phyloP scores from a whole-genome alignment of 53 echinoderm and acorn worm species.

The Henricia sp. region DNA sequence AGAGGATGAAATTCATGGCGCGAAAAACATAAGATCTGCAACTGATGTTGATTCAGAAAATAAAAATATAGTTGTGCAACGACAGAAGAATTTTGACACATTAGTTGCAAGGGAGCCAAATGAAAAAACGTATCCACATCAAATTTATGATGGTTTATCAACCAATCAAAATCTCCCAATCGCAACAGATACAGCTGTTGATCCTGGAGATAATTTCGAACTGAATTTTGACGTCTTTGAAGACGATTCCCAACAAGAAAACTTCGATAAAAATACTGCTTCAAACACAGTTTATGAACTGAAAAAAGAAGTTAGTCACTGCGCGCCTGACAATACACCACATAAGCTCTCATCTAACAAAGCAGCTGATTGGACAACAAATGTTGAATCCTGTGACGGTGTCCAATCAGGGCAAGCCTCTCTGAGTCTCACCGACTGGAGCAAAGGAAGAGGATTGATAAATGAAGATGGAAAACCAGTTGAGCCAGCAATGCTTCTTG shows the following conservation, averaged over 20 bases:
- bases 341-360: not conserved
- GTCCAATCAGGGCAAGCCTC: not conserved
- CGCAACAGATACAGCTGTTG: not conserved
- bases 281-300: not conserved
- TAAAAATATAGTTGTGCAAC: no score
- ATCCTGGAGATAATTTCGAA: slow-evolving; percentile 9
- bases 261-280: not conserved
- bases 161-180: not conserved
- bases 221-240: slow-evolving; percentile 51
- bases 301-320: not conserved
- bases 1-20: no score
- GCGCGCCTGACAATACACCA: not conserved
- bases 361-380: not conserved
- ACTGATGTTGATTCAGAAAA: no score
- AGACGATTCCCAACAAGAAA: not conserved
- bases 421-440: slow-evolving; percentile 68
- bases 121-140: not conserved
- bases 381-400: not conserved
- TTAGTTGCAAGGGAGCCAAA: not conserved
- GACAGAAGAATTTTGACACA: no score
- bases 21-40: no score
- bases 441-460: slow-evolving; percentile 75
- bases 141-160: not conserved
- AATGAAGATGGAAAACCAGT: slow-evolving; percentile 52
- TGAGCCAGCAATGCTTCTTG: slow-evolving; percentile 70